phyloP scores from a whole-genome alignment of 2,888 invertebrate species.

The Cristatella mucedo region DNA sequence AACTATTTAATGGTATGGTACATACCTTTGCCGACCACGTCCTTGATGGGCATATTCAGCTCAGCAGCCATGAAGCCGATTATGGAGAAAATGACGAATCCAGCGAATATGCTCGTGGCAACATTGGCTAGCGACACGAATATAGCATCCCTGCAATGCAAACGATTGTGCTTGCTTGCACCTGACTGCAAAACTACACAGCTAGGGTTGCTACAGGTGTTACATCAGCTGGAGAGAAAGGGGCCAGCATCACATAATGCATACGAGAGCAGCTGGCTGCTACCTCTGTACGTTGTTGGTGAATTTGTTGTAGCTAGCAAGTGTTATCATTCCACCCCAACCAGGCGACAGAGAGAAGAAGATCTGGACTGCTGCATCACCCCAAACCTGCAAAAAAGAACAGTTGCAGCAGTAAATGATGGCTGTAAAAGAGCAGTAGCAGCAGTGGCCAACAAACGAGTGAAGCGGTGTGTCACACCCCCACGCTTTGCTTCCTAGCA shows the following conservation, averaged over 20 bases:
- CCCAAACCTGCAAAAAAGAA: constrained; percentile 21
- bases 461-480: no score
- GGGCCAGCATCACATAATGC: background rate
- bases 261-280: constrained; percentile 26
- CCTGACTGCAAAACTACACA: no score
- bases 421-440: no score
- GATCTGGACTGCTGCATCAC: constrained; percentile 65
- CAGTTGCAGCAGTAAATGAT: no score
- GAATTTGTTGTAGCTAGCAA: constrained; percentile 70
- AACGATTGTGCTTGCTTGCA: background rate
- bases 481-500: no score
- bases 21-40: constrained; percentile 43
- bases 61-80: constrained; percentile 59
- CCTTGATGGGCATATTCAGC: constrained; percentile 51
- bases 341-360: constrained; percentile 71
- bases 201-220: background rate
- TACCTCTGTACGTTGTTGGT: constrained; percentile 63
- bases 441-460: no score
- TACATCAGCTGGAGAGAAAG: background rate
- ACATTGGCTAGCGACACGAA: constrained; percentile 63
- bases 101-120: constrained; percentile 59
- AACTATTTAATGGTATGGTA: background rate
- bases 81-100: constrained; percentile 41
- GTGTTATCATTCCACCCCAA: constrained; percentile 69
- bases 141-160: constrained; percentile 48